Percentiles rank a stretch among this genome's conserved stretches.
phyloP scores from a whole-genome alignment of 2,113 vertebrate species.

The Dipodomys merriami region DNA sequence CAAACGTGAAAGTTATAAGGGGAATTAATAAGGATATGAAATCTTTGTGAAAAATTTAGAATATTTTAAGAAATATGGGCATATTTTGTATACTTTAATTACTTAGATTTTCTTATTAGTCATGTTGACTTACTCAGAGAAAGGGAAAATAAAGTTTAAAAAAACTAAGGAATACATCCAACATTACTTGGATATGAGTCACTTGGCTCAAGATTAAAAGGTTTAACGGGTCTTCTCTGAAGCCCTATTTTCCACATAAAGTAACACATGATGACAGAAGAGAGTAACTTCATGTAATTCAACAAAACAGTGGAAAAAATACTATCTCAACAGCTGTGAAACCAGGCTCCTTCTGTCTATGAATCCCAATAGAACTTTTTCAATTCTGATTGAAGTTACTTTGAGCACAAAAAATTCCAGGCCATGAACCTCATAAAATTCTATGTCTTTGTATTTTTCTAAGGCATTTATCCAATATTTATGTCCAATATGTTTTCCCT shows the following conservation, averaged over 20 bases:
- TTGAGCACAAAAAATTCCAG: constrained; percentile 17
- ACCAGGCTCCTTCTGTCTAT: not conserved
- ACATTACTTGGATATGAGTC: constrained; percentile 2
- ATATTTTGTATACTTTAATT: constrained; percentile 10
- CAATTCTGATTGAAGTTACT: constrained; percentile 59
- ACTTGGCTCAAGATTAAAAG: not conserved
- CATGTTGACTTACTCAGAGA: constrained; percentile 16
- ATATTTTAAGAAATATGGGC: not conserved
- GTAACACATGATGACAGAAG: constrained; percentile 2
- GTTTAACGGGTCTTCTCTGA: constrained; percentile 43
- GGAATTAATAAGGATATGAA: not conserved
- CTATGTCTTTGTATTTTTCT: constrained; percentile 25
- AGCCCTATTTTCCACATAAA: not conserved
- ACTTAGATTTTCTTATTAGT: not conserved
- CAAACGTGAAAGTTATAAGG: not conserved
- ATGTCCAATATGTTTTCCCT: constrained; percentile 36
- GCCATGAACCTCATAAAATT: not conserved
- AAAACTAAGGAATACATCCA: not conserved
- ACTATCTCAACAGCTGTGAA: constrained; percentile 47
- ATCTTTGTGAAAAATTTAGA: not conserved
- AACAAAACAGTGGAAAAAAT: constrained; percentile 54
- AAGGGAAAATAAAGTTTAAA: not conserved
- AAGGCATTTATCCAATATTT: constrained; percentile 59
- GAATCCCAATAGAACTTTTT: constrained; percentile 9
- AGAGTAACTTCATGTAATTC: not conserved